Conservation (phyloP, 2,797 vertebrate genomes). For the Silurus lanzhouensis region DNA sequence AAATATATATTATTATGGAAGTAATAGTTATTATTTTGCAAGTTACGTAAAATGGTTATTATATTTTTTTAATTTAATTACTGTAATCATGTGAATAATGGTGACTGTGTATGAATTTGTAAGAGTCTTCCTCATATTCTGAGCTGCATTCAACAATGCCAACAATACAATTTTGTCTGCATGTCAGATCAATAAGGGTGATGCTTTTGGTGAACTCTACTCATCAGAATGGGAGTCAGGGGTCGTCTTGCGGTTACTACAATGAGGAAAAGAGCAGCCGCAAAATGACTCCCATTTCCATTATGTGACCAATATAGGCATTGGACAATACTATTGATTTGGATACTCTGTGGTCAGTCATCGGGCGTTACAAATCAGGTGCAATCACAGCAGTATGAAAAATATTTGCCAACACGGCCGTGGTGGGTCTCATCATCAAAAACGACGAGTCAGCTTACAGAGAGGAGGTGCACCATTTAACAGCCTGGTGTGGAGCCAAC, state of each 20-base stretch:
- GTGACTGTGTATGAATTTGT: conserved; percentile 13
- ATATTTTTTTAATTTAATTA: neutral
- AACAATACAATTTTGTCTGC: conserved; percentile 15
- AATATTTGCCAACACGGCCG: neutral
- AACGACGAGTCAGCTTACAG: too few relatives aligned
- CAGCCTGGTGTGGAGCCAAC: too few relatives aligned
- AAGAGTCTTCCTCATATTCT: neutral
- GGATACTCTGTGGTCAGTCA: neutral
- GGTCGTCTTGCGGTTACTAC: conserved; percentile 23
- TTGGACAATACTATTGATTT: conserved; percentile 15
- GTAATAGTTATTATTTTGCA: too few relatives aligned
- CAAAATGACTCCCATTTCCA: conserved; percentile 25
- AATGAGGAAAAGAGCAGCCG: neutral
- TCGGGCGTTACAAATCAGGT: neutral
- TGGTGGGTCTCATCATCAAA: too few relatives aligned
- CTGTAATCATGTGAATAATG: conserved; percentile 28
- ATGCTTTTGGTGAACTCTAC: conserved; percentile 27
- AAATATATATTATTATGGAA: neutral
- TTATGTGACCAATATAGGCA: conserved; percentile 24
- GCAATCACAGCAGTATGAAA: conserved; percentile 9
- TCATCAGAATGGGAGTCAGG: conserved; percentile 39
- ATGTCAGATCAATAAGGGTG: conserved; percentile 29
- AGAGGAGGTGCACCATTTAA: too few relatives aligned
- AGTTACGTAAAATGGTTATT: too few relatives aligned
- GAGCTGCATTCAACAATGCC: neutral